Conservation (phyloP, 2,888 invertebrate species). For the Meganola albula region DNA sequence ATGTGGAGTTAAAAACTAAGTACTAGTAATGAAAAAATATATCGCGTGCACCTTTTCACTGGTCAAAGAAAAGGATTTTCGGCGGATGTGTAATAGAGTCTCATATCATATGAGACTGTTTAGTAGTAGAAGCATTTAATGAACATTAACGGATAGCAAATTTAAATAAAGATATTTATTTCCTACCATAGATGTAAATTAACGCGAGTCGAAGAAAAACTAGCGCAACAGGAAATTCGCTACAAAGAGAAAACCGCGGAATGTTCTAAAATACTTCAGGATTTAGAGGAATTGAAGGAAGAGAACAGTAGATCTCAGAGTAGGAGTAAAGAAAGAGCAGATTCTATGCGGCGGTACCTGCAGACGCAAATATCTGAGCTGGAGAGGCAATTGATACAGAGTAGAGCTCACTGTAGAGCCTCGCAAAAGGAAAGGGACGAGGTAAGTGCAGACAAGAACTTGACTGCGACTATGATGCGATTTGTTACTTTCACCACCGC, state of each 20-base stretch:
- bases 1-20: too few relatives aligned
- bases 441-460: too few relatives aligned
- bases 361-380: constrained; percentile 60
- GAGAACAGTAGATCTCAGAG: constrained; percentile 43
- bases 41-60: too few relatives aligned
- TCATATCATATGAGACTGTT: too few relatives aligned
- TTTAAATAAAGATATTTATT: too few relatives aligned
- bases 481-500: too few relatives aligned
- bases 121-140: too few relatives aligned
- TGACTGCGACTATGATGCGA: too few relatives aligned
- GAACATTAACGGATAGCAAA: too few relatives aligned
- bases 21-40: too few relatives aligned
- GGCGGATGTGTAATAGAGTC: too few relatives aligned
- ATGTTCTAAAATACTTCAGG: constrained; percentile 39
- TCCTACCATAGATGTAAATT: constrained; percentile 45
- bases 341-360: constrained; percentile 51
- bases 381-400: constrained; percentile 58
- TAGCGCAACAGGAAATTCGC: constrained; percentile 41
- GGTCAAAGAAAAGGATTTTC: too few relatives aligned
- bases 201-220: constrained; percentile 50
- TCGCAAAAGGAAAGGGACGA: constrained; percentile 65
- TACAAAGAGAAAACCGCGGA: constrained; percentile 49
- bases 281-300: constrained; percentile 46
- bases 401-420: constrained; percentile 53
- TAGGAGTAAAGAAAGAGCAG: constrained; percentile 51